Conservation (phyloP, 2,113 vertebrate species). For the Apteryx mantelli region DNA sequence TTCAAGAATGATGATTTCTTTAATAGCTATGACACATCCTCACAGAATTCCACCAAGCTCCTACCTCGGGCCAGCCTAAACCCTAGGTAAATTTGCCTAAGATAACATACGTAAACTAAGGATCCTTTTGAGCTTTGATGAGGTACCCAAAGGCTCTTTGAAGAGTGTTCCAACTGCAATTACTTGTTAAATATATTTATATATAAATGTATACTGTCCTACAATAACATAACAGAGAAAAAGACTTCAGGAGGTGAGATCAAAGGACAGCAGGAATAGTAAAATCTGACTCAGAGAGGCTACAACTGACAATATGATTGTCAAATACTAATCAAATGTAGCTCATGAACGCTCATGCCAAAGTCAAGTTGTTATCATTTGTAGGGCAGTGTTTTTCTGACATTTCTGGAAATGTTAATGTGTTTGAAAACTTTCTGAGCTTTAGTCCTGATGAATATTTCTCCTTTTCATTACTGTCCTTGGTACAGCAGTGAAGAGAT, state of each 20-base stretch:
- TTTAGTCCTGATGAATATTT: background rate
- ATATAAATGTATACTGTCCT: background rate
- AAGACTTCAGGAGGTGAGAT: conserved; percentile 14
- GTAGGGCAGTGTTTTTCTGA: background rate
- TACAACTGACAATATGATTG: background rate
- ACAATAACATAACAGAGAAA: background rate
- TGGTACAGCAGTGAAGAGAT: background rate
- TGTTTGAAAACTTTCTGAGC: background rate
- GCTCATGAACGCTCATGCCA: background rate
- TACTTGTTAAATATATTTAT: conserved; percentile 31
- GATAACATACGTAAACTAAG: background rate
- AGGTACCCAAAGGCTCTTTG: conserved; percentile 12
- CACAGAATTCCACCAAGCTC: background rate
- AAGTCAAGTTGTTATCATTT: background rate
- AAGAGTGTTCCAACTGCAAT: background rate
- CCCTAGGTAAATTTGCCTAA: background rate
- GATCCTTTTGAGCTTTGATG: conserved; percentile 35
- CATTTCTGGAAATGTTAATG: background rate
- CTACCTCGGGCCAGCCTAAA: conserved; percentile 22
- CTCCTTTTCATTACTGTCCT: background rate
- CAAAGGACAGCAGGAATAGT: background rate
- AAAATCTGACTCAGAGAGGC: background rate
- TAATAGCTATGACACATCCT: background rate
- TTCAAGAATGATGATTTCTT: background rate
- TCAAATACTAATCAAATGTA: background rate